phyloP scores from a whole-genome alignment of 2,113 vertebrate genomes.

The Sylvia atricapilla region DNA sequence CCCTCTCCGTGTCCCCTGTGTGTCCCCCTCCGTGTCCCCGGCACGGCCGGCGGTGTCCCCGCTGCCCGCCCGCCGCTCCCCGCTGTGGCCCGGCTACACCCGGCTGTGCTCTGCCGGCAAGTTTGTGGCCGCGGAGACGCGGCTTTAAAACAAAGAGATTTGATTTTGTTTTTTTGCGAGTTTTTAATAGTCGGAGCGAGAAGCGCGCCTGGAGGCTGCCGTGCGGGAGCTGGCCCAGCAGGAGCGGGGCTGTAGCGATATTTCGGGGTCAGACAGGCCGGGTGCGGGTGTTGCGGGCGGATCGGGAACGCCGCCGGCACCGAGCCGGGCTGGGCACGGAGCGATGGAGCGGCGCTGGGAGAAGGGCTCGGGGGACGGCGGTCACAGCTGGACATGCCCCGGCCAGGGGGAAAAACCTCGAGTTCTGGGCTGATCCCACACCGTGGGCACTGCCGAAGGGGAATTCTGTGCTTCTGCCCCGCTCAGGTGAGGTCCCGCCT shows the following conservation, averaged over 20 bases:
- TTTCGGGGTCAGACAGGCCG: accelerated
- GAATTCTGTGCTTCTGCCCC: neutral
- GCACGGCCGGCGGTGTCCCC: neutral
- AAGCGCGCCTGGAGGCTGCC: accelerated
- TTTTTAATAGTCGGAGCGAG: accelerated
- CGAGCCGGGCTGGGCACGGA: accelerated
- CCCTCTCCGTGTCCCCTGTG: no score
- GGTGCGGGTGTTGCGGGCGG: neutral
- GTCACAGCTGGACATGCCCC: no score
- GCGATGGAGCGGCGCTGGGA: neutral
- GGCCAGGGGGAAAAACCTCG: accelerated
- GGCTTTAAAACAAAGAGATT: no score
- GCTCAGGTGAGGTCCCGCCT: neutral
- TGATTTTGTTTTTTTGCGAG: accelerated
- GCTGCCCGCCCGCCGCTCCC: neutral
- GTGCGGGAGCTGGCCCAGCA: accelerated
- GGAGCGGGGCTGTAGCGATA: accelerated
- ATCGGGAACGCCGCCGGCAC: accelerated
- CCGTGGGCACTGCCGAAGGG: accelerated
- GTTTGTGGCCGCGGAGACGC: neutral
- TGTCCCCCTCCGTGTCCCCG: no score
- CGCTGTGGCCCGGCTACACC: no score
- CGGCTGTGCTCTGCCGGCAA: accelerated
- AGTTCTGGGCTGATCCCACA: neutral
- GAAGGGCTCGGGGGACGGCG: neutral